Evolutionary conservation across 2,113 vertebrate genomes (phyloP).

Genomic region (Charadrius vociferus): DNA sequence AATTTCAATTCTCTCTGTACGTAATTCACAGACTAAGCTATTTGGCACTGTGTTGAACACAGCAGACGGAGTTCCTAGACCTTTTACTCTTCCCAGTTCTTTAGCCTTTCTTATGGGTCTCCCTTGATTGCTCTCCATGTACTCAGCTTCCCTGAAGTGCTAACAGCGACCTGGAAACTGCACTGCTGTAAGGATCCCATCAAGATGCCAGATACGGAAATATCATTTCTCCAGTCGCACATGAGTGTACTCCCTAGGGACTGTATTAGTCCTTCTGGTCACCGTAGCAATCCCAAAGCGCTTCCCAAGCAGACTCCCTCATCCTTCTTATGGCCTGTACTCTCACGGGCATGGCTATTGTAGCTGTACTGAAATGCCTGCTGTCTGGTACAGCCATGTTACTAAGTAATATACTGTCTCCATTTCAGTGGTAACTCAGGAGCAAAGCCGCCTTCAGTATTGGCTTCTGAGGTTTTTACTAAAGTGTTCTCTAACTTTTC

Average conservation of each 20-base stretch:
- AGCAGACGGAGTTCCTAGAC: background rate
- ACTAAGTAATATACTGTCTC: background rate
- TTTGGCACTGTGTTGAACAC: background rate
- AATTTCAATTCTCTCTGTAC: background rate
- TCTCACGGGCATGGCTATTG: background rate
- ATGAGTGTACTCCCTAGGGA: background rate
- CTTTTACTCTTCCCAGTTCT: background rate
- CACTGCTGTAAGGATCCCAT: background rate
- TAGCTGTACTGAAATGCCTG: background rate
- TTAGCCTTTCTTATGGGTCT: background rate
- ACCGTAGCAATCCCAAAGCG: accelerated
- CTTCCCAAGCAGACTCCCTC: background rate
- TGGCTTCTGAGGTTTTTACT: background rate
- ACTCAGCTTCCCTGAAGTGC: background rate
- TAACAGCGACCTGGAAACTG: background rate
- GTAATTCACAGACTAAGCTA: background rate
- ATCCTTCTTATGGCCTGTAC: background rate
- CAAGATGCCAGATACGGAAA: background rate
- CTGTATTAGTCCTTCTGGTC: background rate
- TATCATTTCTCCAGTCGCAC: background rate
- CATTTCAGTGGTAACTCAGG: background rate
- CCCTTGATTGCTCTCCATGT: background rate
- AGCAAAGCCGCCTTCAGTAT: background rate
- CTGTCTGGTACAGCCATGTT: background rate
- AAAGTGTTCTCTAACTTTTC: background rate